Evolutionary conservation across 2,888 invertebrate species (phyloP).

Genomic region (Koerneria pararmatus): DNA sequence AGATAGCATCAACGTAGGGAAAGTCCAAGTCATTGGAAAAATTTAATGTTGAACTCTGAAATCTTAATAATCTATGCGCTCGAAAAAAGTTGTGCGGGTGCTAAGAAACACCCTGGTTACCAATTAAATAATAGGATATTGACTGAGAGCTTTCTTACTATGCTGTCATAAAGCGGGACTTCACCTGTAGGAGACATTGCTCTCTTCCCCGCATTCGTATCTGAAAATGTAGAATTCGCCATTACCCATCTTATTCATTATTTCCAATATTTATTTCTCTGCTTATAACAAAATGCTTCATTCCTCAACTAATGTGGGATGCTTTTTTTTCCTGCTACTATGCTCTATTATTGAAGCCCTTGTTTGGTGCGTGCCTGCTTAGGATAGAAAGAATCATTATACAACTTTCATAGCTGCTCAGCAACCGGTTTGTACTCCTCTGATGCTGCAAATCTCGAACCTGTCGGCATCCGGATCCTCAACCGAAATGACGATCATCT

Average conservation of each 20-base stretch:
- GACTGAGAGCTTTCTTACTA: no score
- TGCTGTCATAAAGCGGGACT: no score
- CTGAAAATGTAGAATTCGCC: conserved; percentile 5
- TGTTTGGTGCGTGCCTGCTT: neutral
- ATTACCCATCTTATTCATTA: neutral
- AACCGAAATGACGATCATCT: conserved; percentile 91
- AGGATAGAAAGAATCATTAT: neutral
- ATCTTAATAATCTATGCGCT: no score
- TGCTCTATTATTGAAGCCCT: neutral
- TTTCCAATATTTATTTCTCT: neutral
- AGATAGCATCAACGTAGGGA: no score
- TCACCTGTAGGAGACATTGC: neutral
- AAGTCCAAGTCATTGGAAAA: no score
- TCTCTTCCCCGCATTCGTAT: conserved; percentile 22
- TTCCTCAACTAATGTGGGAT: neutral
- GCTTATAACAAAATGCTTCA: neutral
- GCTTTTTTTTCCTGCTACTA: neutral
- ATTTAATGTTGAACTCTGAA: no score
- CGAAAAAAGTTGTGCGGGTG: no score
- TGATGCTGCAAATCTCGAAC: conserved; percentile 13
- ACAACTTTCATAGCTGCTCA: no score
- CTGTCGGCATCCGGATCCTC: conserved; percentile 66
- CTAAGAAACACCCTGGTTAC: no score
- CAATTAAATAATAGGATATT: no score
- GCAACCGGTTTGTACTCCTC: no score